These are phyloP conservation scores for Hedychridium roseum DNA, from an alignment of 2,888 invertebrate genomes.

Conservation along the genomic window DNA sequence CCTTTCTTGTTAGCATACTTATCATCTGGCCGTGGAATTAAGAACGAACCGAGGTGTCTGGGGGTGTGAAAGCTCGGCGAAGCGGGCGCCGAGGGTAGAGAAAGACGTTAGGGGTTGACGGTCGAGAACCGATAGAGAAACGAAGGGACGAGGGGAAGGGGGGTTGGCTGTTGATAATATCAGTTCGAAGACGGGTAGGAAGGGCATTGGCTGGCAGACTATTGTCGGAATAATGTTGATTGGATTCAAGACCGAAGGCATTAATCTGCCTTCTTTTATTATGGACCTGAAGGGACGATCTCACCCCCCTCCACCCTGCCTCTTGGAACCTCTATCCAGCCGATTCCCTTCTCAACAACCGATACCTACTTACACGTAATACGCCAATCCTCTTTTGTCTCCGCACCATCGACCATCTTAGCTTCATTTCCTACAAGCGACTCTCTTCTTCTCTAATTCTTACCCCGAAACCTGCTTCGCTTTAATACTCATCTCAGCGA, in stretches of 20 bases:
- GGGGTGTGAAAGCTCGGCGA: constrained; percentile 28
- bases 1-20: constrained; percentile 62
- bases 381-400: constrained; percentile 6
- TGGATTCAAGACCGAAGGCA: constrained; percentile 63
- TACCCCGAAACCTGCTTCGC: too few relatives aligned
- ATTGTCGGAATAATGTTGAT: constrained; percentile 64
- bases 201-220: constrained; percentile 62
- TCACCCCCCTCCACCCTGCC: constrained; percentile 15
- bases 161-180: constrained; percentile 59
- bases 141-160: constrained; percentile 13
- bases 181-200: constrained; percentile 42
- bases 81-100: constrained; percentile 27
- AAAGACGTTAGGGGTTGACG: constrained; percentile 22
- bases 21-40: constrained; percentile 58
- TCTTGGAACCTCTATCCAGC: not conserved
- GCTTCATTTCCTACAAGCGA: too few relatives aligned
- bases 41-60: constrained; percentile 45
- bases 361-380: constrained; percentile 28
- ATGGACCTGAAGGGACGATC: constrained; percentile 43
- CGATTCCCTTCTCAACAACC: not conserved
- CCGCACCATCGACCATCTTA: too few relatives aligned
- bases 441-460: too few relatives aligned
- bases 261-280: constrained; percentile 64
- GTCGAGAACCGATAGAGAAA: constrained; percentile 3
- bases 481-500: too few relatives aligned